These are phyloP conservation scores for Allolobophora icterica DNA, from an alignment of 2,888 invertebrate species.

Conservation along the genomic window DNA sequence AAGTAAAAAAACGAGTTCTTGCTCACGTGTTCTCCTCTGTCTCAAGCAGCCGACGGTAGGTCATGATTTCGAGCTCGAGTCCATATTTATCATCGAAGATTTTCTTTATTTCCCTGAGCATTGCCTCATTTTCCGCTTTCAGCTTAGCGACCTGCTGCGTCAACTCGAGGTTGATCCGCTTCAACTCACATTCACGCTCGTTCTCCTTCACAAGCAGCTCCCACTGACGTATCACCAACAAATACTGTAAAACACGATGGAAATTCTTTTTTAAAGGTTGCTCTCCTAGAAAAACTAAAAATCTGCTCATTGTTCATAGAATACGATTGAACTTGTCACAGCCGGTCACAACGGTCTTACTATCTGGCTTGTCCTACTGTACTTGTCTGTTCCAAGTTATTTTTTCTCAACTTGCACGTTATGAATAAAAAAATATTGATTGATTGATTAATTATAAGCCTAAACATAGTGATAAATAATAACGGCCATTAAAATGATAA, in stretches of 20 bases:
- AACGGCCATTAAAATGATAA: too few species aligned
- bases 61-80: conserved; percentile 69
- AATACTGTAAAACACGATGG: conserved; percentile 34
- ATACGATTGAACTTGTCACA: too few species aligned
- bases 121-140: conserved; percentile 61
- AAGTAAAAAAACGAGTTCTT: too few species aligned
- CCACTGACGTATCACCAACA: conserved; percentile 22
- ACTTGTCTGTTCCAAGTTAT: too few species aligned
- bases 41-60: conserved; percentile 69
- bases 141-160: conserved; percentile 52
- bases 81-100: conserved; percentile 68
- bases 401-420: too few species aligned
- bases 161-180: conserved; percentile 29
- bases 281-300: too few species aligned
- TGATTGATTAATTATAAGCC: too few species aligned
- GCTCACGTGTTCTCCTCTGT: conserved; percentile 68
- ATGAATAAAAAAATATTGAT: too few species aligned
- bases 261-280: not conserved
- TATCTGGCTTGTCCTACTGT: too few species aligned
- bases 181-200: conserved; percentile 35
- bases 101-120: conserved; percentile 65
- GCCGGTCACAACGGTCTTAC: too few species aligned
- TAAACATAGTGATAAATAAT: too few species aligned
- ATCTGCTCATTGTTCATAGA: too few species aligned
- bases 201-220: conserved; percentile 33